phyloP scores from a whole-genome alignment of 2,113 vertebrate species.

The Xerus inauris region DNA sequence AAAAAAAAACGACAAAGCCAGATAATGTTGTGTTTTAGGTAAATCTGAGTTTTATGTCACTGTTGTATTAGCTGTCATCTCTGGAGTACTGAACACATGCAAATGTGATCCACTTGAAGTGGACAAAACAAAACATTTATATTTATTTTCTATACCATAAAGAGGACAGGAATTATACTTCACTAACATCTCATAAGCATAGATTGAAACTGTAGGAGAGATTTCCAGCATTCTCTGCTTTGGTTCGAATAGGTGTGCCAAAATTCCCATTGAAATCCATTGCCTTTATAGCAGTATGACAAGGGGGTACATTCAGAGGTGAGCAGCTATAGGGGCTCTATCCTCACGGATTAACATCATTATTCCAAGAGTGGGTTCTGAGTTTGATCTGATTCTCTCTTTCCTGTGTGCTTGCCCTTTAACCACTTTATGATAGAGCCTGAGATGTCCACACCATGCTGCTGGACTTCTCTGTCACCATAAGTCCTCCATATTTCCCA shows the following conservation, averaged over 20 bases:
- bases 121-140: neutral
- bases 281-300: neutral
- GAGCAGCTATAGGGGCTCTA: neutral
- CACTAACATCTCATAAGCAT: neutral
- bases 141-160: neutral
- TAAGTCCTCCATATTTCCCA: neutral
- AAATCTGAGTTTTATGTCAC: neutral
- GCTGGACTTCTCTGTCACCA: neutral
- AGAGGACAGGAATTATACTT: neutral
- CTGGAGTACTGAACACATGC: too few relatives aligned
- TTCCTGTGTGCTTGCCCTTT: neutral
- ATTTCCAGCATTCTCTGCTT: neutral
- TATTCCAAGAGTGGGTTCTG: neutral
- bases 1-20: neutral
- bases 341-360: neutral
- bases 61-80: neutral
- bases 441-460: neutral
- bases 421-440: neutral
- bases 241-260: neutral
- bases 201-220: neutral
- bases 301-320: neutral
- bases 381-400: neutral
- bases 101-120: neutral
- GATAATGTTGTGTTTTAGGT: neutral
- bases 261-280: neutral